Conservation (phyloP, 92 coral and sea anemone genomes). For the Porites rus region DNA sequence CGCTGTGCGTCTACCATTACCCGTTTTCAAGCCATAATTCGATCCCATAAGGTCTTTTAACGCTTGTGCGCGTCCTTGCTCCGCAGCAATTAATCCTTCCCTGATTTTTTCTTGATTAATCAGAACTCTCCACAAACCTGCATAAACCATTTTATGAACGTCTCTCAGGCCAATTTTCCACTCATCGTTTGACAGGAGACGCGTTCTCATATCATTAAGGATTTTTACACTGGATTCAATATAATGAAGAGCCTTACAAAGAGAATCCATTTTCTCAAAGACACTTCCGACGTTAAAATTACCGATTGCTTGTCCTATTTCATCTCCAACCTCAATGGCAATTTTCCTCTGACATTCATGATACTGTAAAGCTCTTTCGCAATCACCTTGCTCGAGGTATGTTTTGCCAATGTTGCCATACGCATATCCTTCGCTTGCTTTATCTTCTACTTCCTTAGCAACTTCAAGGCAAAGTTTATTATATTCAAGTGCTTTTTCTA, state of each 20-base stretch:
- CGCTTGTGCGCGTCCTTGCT: constrained; percentile 33
- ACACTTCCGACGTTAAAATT: not conserved
- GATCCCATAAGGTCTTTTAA: too few relatives aligned
- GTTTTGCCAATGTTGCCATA: not conserved
- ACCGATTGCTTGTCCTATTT: not conserved
- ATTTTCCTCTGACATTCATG: not conserved
- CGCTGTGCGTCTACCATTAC: too few relatives aligned
- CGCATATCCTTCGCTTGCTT: not conserved
- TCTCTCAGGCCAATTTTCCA: constrained; percentile 15
- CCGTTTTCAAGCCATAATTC: too few relatives aligned
- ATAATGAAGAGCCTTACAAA: not conserved
- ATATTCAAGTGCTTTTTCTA: constrained; percentile 2
- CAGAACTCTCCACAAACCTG: not conserved
- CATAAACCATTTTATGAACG: not conserved
- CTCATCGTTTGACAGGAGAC: constrained; percentile 2
- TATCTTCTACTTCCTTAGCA: constrained; percentile 9
- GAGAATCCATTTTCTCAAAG: not conserved
- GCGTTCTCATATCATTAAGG: not conserved
- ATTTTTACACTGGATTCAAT: not conserved
- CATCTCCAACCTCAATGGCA: constrained; percentile 13
- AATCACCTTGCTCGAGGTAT: not conserved
- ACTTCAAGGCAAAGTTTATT: not conserved
- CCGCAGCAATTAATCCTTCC: constrained; percentile 14
- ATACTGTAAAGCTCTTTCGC: constrained; percentile 1
- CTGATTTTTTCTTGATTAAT: not conserved